Evolutionary conservation across 2,113 vertebrate genomes (phyloP).

Genomic region (Morone saxatilis): DNA sequence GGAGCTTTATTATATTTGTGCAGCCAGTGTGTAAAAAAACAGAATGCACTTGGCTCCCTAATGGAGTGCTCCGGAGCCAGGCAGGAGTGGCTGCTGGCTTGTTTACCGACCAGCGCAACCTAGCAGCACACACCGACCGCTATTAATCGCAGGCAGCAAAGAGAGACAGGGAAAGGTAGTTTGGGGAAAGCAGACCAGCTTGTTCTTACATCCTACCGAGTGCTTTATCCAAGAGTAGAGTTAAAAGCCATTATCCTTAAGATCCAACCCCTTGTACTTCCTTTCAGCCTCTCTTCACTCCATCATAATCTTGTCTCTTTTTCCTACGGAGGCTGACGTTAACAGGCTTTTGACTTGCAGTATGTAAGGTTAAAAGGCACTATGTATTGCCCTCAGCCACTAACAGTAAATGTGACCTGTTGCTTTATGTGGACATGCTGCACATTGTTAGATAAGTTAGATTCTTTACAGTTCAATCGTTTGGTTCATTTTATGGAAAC

Average conservation of each 20-base stretch:
- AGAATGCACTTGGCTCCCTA: conserved; percentile 74
- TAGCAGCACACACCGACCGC: conserved; percentile 35
- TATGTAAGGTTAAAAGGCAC: conserved; percentile 24
- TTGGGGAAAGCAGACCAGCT: conserved; percentile 32
- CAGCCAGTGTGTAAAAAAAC: conserved; percentile 74
- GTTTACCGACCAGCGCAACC: conserved; percentile 63
- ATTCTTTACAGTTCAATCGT: too few species aligned
- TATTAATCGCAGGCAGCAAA: conserved; percentile 59
- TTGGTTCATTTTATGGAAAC: too few species aligned
- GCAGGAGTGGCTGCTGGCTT: conserved; percentile 63
- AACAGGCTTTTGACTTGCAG: conserved; percentile 47
- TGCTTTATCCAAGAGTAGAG: conserved; percentile 53
- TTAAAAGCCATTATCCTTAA: conserved; percentile 38
- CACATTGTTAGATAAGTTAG: too few species aligned
- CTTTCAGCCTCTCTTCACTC: conserved; percentile 11
- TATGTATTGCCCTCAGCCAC: conserved; percentile 18
- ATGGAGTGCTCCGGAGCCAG: conserved; percentile 72
- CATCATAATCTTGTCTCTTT: neutral
- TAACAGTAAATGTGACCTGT: conserved; percentile 2
- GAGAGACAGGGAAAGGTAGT: conserved; percentile 31
- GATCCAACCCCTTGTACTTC: conserved; percentile 22
- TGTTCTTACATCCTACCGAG: conserved; percentile 55
- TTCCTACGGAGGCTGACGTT: conserved; percentile 21
- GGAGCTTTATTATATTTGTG: conserved; percentile 84
- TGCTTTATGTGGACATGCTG: neutral